Evolutionary conservation across 2,888 invertebrate species (phyloP), one percentile per base, ranked within the genome.

Genomic region (Ormyrus rosae): DNA sequence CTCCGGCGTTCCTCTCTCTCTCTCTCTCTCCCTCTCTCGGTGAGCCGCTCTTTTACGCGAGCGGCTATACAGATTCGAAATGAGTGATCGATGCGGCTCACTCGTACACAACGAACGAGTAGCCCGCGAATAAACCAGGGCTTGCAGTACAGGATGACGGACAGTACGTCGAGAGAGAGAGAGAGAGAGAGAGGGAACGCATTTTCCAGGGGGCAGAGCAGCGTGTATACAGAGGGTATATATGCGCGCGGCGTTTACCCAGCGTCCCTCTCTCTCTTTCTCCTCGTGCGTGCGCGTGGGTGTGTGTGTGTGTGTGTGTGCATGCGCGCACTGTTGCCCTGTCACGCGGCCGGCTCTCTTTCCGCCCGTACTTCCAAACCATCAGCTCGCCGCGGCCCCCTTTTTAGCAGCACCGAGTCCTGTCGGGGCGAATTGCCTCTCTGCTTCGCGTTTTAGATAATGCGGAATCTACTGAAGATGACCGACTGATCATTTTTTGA

Each of bases 1-100:
- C 34, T 34, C 34, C 34, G 34, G 34, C 34, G 34, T 34, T 34
- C 34, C 34, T 5, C 45, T 6, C 9, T n/a, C 60, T 69, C 46
- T 34, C 34, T 34, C 34, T 51, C 19, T 9, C 63, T 34, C 34
- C 2, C 34, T 34, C 34, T 34, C 34, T 34, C 34, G 34, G 34
- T 34, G 34, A 34, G 34, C 34, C 34, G 34, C 34, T 34, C 34
- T 9, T 6, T 45, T 63, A 67, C 50, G 53, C 63, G 50, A 67
- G 75, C 75, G 53, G 58, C 13, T 53, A 45, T 45, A 67, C 51
- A 55, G 67, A 72, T 51, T 72, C 53, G 51, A 61, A 72, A 72
- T 72, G 72, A 72, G 72, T 72, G 72, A 72, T 72, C 72, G 72
- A 72, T 72, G 72, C 72, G 56, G 48, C 19, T 19, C 48, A 51